Percentiles rank a stretch among this genome's conserved stretches.
Conservation (phyloP, 2,888 invertebrate genomes). For the Drepanosiphum platanoidis region DNA sequence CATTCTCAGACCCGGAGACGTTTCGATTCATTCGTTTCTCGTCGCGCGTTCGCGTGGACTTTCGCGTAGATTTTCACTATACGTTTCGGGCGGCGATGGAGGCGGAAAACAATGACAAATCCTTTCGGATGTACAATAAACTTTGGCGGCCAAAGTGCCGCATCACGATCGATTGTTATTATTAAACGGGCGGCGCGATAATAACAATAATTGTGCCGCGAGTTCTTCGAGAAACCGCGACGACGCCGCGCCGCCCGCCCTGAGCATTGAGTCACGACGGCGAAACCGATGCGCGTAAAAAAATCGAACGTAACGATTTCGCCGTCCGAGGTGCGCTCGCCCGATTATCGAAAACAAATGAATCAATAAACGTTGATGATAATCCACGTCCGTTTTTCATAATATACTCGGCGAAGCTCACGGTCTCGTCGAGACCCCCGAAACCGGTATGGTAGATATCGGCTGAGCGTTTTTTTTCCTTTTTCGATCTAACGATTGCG, state of each 20-base stretch:
- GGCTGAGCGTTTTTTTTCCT: too few species aligned
- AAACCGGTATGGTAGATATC: too few species aligned
- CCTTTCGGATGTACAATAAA: too few species aligned
- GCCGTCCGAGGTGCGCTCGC: not conserved
- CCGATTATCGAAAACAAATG: too few species aligned
- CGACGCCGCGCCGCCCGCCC: too few species aligned
- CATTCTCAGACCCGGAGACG: too few species aligned
- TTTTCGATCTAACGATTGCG: too few species aligned
- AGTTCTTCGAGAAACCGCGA: not conserved
- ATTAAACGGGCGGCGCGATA: conserved; percentile 6
- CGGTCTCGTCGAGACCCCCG: conserved; percentile 18
- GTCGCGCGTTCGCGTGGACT: too few species aligned
- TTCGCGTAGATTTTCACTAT: not conserved
- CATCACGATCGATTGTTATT: conserved; percentile 4
- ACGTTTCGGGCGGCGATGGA: not conserved
- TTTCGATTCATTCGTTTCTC: too few species aligned
- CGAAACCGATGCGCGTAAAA: too few species aligned
- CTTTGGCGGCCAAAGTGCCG: too few species aligned
- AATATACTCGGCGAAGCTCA: conserved; percentile 7
- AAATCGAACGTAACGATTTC: not conserved
- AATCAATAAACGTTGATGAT: not conserved
- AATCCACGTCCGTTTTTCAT: not conserved
- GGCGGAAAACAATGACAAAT: conserved; percentile 4
- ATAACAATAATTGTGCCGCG: not conserved
- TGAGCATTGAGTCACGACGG: too few species aligned